These are phyloP conservation scores for Caprella mutica DNA, from an alignment of 2,888 invertebrate genomes.

Conservation along the genomic window DNA sequence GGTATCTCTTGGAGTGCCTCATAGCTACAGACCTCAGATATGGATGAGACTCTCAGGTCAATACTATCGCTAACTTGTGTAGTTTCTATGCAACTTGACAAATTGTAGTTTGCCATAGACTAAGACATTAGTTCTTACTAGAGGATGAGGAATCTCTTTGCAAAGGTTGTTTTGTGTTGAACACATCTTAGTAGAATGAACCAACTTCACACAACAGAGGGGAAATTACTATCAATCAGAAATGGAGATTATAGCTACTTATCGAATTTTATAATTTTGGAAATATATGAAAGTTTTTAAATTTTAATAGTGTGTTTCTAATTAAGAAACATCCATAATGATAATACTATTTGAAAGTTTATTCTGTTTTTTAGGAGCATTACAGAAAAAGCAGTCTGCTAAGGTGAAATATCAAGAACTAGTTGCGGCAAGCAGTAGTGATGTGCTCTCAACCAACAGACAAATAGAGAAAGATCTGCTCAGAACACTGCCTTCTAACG, in stretches of 20 bases:
- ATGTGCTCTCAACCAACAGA: constrained; percentile 6
- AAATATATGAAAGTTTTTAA: no score
- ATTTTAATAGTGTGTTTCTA: no score
- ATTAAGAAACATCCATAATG: no score
- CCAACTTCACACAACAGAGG: no score
- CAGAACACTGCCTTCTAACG: constrained; percentile 91
- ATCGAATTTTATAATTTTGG: no score
- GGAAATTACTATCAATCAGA: no score
- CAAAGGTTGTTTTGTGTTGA: constrained; percentile 58
- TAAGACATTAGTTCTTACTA: constrained; percentile 88
- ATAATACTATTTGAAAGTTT: no score
- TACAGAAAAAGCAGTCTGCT: constrained; percentile 1
- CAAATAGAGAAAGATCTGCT: constrained; percentile 89
- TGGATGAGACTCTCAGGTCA: constrained; percentile 87
- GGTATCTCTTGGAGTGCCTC: constrained; percentile 69
- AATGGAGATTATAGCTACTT: no score
- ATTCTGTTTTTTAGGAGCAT: neutral
- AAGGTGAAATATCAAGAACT: constrained; percentile 5
- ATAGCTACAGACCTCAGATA: constrained; percentile 85
- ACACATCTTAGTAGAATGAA: neutral
- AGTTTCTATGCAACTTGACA: no score
- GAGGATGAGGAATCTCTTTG: constrained; percentile 93
- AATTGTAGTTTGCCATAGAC: constrained; percentile 90
- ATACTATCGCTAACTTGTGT: no score
- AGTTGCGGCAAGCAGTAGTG: constrained; percentile 4